Evolutionary conservation across 2,113 vertebrate genomes (phyloP).

Genomic region (Cyanoramphus novaezelandiae): DNA sequence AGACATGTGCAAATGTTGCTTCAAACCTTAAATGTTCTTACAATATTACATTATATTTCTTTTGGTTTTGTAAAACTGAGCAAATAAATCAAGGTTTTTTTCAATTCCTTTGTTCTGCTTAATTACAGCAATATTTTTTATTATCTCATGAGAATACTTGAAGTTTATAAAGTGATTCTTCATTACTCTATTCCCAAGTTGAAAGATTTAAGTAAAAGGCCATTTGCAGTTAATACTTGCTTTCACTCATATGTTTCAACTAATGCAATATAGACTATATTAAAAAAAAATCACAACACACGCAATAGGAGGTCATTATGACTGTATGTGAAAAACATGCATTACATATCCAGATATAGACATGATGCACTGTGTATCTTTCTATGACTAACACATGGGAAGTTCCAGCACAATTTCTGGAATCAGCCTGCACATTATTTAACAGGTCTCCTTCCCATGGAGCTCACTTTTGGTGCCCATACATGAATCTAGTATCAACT

Average conservation of each 20-base stretch:
- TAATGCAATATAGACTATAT: background rate
- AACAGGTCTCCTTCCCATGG: background rate
- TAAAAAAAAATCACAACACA: background rate
- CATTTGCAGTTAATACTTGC: background rate
- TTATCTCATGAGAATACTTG: background rate
- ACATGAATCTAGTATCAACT: background rate
- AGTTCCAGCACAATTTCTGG: background rate
- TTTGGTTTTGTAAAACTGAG: background rate
- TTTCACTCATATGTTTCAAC: background rate
- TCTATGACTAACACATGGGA: too few species aligned
- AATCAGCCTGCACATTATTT: background rate
- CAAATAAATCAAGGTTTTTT: background rate
- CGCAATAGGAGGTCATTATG: background rate
- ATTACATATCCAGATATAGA: accelerated
- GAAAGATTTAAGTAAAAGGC: background rate
- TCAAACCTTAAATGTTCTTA: background rate
- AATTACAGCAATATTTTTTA: background rate
- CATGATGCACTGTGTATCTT: background rate
- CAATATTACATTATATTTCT: background rate
- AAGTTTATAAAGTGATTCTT: conserved; percentile 3
- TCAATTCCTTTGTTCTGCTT: background rate
- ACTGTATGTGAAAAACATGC: background rate
- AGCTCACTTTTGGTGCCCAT: accelerated
- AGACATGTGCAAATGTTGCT: background rate
- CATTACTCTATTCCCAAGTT: background rate